Evolutionary conservation across 2,797 vertebrate species (phyloP).

Genomic region (Lagorchestes hirsutus): DNA sequence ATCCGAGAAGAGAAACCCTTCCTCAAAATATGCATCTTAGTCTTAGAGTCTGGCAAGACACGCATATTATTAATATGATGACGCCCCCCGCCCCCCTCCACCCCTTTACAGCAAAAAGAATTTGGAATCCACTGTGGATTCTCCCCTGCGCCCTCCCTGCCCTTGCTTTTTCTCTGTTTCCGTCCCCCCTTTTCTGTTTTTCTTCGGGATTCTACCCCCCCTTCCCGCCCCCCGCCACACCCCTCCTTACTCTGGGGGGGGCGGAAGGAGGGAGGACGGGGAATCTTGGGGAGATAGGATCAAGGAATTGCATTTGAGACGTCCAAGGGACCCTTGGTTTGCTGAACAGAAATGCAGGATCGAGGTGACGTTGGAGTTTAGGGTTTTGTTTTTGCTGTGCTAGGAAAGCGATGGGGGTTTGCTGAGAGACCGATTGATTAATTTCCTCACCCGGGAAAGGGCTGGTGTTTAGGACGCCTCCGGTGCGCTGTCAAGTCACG

Average conservation of each 20-base stretch:
- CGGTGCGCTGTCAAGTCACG: conserved; percentile 69
- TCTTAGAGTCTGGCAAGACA: neutral
- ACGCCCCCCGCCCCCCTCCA: neutral
- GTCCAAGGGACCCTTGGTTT: conserved; percentile 35
- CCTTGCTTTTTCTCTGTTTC: neutral
- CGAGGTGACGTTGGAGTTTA: conserved; percentile 71
- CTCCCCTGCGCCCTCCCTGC: neutral
- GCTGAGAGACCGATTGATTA: conserved; percentile 79
- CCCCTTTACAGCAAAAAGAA: neutral
- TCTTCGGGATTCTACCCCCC: neutral
- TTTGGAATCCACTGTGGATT: neutral
- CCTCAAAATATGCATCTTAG: neutral
- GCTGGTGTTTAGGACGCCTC: conserved; percentile 55
- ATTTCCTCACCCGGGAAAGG: conserved; percentile 80
- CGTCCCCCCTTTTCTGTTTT: neutral
- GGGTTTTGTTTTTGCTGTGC: conserved; percentile 24
- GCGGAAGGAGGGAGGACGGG: conserved; percentile 56
- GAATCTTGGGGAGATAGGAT: neutral
- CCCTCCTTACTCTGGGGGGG: neutral
- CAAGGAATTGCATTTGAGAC: conserved; percentile 11
- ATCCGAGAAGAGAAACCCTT: neutral
- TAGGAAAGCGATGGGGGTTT: conserved; percentile 76
- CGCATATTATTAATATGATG: neutral
- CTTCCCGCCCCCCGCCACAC: neutral
- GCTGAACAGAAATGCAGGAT: conserved; percentile 69